Conservation (phyloP, 2,888 invertebrate species). For the Tenthredo distinguenda region DNA sequence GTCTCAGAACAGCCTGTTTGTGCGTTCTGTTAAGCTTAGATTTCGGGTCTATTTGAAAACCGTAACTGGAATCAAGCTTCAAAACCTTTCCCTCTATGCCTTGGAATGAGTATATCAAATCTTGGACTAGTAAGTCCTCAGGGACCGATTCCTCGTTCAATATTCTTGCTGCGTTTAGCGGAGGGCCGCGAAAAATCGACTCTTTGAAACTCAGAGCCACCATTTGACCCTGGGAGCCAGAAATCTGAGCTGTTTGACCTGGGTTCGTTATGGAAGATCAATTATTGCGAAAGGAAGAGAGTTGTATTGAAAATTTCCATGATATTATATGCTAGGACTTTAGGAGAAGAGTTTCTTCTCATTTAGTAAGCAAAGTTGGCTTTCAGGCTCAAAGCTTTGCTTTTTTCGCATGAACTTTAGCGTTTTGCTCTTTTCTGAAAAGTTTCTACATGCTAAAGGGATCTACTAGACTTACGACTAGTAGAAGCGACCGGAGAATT, state of each 20-base stretch:
- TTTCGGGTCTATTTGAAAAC: constrained; percentile 83
- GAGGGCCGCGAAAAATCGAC: constrained; percentile 60
- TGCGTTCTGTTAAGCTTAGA: constrained; percentile 79
- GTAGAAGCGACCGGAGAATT: constrained; percentile 69
- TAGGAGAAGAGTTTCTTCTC: background rate
- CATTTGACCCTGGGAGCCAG: constrained; percentile 67
- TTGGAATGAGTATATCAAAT: constrained; percentile 91
- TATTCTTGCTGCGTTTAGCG: constrained; percentile 64
- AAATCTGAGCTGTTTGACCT: constrained; percentile 69
- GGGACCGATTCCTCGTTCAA: constrained; percentile 75
- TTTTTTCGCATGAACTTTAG: background rate
- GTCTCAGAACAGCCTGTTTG: constrained; percentile 84
- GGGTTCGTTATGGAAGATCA: background rate
- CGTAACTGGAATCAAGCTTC: constrained; percentile 83
- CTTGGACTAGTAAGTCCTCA: constrained; percentile 83
- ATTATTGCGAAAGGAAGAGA: background rate
- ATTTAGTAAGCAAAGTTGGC: background rate
- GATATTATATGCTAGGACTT: background rate
- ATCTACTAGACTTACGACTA: constrained; percentile 66
- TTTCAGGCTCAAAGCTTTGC: background rate
- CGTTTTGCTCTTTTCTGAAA: background rate
- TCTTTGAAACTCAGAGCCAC: constrained; percentile 67
- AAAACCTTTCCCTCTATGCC: constrained; percentile 91
- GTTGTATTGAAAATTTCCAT: background rate
- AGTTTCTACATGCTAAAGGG: background rate